These are phyloP conservation scores for Achatina immaculata DNA, from an alignment of 1,140 invertebrate species.

Conservation along the genomic window DNA sequence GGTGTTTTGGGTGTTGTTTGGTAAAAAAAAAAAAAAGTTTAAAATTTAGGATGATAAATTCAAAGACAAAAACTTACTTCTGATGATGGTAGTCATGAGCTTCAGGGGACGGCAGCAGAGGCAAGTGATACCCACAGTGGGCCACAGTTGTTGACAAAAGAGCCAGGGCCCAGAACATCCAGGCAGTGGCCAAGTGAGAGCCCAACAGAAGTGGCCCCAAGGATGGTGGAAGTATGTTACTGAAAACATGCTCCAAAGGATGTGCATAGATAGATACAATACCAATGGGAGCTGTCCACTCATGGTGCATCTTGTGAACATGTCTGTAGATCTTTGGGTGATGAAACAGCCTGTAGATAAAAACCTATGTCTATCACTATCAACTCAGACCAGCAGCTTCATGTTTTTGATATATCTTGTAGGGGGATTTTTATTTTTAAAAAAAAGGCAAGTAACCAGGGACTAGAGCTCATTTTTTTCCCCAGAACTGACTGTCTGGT, in stretches of 20 bases:
- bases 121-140: conserved; percentile 90
- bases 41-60: background rate
- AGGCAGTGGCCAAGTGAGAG: conserved; percentile 85
- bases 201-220: conserved; percentile 85
- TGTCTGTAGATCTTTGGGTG: conserved; percentile 83
- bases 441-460: too few relatives aligned
- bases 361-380: too few relatives aligned
- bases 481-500: too few relatives aligned
- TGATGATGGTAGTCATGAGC: conserved; percentile 90
- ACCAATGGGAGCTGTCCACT: conserved; percentile 69
- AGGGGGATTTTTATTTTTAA: too few relatives aligned
- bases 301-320: conserved; percentile 85
- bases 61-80: conserved; percentile 22
- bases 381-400: too few relatives aligned
- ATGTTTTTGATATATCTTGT: too few relatives aligned
- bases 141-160: conserved; percentile 86
- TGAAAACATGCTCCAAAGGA: conserved; percentile 87
- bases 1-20: background rate
- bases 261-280: conserved; percentile 88
- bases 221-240: conserved; percentile 85
- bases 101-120: conserved; percentile 90
- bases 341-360: conserved; percentile 79
- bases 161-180: conserved; percentile 86
- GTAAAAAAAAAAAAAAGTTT: background rate
- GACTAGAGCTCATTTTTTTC: too few relatives aligned